A percentile compares a stretch with the other conserved stretches of the same genome.
Evolutionary conservation across 2,888 invertebrate species (phyloP).

Genomic region (Drosophila atripex): DNA sequence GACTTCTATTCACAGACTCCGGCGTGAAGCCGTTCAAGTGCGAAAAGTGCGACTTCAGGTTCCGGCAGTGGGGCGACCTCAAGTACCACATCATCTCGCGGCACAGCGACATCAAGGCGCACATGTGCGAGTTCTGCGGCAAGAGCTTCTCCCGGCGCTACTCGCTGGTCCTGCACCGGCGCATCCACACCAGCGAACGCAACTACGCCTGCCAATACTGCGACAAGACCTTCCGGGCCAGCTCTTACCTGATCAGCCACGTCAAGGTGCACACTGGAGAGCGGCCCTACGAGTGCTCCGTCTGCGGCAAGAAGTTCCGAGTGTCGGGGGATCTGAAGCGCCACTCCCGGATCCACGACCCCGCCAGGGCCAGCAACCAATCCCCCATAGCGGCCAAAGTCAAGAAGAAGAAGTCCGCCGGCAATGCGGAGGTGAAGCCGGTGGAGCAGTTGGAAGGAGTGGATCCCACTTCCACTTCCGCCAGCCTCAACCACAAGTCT

Average conservation of each 20-base stretch:
- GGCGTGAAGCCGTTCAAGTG: conserved; percentile 94
- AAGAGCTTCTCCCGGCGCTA: conserved; percentile 94
- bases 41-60: conserved; percentile 89
- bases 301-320: conserved; percentile 92
- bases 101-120: conserved; percentile 91
- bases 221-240: conserved; percentile 92
- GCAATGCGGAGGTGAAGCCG: conserved; percentile 14
- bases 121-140: conserved; percentile 94
- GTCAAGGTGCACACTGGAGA: conserved; percentile 94
- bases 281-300: conserved; percentile 89
- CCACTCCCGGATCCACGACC: conserved; percentile 89
- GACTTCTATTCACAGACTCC: conserved; percentile 85
- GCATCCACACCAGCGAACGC: conserved; percentile 94
- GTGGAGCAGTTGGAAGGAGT: conserved; percentile 49
- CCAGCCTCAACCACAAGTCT: conserved; percentile 57
- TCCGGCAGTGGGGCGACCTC: conserved; percentile 94
- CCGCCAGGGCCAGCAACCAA: conserved; percentile 65
- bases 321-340: conserved; percentile 93
- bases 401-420: conserved; percentile 19
- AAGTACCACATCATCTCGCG: conserved; percentile 93
- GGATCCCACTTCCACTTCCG: background rate
- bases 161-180: conserved; percentile 92
- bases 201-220: conserved; percentile 95
- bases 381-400: conserved; percentile 47
- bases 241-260: conserved; percentile 93